A percentile compares a stretch with the other conserved stretches of the same genome.
Conservation (phyloP, 2,888 invertebrate species). For the Hemithea aestivaria region DNA sequence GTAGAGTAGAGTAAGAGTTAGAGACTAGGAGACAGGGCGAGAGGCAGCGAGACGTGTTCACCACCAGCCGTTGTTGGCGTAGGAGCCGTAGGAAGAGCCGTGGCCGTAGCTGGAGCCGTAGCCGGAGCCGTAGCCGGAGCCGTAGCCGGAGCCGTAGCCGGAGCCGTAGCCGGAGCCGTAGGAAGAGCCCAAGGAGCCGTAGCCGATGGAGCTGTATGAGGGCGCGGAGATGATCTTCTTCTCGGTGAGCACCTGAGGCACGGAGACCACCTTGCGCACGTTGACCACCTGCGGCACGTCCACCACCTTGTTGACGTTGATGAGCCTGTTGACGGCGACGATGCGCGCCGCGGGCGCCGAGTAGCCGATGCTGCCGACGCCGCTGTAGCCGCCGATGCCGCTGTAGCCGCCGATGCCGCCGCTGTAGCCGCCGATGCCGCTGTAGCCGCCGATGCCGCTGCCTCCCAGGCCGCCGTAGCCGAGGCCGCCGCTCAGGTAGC, state of each 20-base stretch:
- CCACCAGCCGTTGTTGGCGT: slow-evolving; percentile 28
- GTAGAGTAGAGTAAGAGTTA: background rate
- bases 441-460: slow-evolving; percentile 14
- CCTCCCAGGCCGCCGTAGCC: slow-evolving; percentile 15
- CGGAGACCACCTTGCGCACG: slow-evolving; percentile 36
- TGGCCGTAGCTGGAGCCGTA: slow-evolving; percentile 10
- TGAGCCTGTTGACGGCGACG: slow-evolving; percentile 36
- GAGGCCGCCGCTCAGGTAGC: slow-evolving; percentile 14
- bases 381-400: slow-evolving; percentile 7
- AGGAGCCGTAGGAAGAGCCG: slow-evolving; percentile 18
- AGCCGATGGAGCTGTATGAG: slow-evolving; percentile 6
- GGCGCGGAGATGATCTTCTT: slow-evolving; percentile 36
- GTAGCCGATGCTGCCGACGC: slow-evolving; percentile 7
- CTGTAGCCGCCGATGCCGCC: slow-evolving; percentile 15
- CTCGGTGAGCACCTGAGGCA: slow-evolving; percentile 33
- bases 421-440: slow-evolving; percentile 9
- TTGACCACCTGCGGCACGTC: slow-evolving; percentile 34
- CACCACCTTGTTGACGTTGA: slow-evolving; percentile 39
- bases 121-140: slow-evolving; percentile 7
- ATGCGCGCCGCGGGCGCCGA: slow-evolving; percentile 33
- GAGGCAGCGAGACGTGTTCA: slow-evolving; percentile 9
- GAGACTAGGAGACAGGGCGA: too few species aligned
- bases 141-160: slow-evolving; percentile 14
- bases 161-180: slow-evolving; percentile 19
- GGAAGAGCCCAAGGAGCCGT: slow-evolving; percentile 13